Evolutionary conservation across 2,113 vertebrate genomes (phyloP).

Genomic region (Zosterops japonicus): DNA sequence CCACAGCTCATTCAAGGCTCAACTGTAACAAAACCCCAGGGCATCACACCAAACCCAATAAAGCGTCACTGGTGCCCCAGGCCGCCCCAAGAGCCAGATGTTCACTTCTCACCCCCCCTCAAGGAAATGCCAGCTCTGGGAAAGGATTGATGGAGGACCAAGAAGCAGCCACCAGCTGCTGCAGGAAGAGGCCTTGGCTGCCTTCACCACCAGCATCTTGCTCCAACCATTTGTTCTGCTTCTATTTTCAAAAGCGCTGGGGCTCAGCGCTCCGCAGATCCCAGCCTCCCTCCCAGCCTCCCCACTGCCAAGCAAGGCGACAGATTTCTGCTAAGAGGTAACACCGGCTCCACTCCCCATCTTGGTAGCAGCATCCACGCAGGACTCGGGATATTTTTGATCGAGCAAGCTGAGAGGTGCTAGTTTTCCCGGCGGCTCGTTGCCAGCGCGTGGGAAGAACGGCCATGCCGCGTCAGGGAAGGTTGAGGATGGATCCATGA

Average conservation of each 20-base stretch:
- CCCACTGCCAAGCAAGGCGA: background rate
- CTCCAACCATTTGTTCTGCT: slow-evolving; percentile 59
- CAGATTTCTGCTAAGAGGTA: slow-evolving; percentile 28
- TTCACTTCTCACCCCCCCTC: background rate
- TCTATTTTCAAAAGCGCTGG: slow-evolving; percentile 35
- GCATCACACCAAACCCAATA: accelerated
- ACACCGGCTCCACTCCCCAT: background rate
- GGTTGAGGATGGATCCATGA: background rate
- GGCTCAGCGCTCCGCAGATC: background rate
- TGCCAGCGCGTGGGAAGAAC: background rate
- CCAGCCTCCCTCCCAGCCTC: background rate
- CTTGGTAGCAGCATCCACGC: background rate
- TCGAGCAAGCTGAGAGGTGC: background rate
- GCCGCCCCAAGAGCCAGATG: background rate
- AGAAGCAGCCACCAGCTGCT: slow-evolving; percentile 43
- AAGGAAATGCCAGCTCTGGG: background rate
- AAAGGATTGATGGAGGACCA: background rate
- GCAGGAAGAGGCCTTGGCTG: slow-evolving; percentile 16
- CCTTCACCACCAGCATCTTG: slow-evolving; percentile 3
- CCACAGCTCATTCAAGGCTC: background rate
- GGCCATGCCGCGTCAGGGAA: background rate
- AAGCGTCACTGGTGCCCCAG: accelerated
- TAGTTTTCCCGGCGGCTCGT: background rate
- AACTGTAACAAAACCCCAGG: background rate
- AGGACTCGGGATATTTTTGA: slow-evolving; percentile 28